Evolutionary conservation across 2,797 vertebrate species (phyloP).

Genomic region (Bradypus variegatus): DNA sequence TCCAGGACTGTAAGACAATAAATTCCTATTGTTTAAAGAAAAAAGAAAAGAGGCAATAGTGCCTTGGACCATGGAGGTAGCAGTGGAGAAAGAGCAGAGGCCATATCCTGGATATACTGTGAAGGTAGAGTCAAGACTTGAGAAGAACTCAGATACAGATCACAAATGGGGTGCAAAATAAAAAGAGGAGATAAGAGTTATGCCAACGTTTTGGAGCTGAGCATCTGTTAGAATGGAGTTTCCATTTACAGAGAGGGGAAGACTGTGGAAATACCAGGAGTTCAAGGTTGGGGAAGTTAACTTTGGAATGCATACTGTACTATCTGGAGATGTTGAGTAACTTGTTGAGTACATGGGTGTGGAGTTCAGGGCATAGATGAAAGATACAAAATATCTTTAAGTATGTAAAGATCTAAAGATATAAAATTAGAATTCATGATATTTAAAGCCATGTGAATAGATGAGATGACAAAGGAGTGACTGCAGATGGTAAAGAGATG

Average conservation of each 20-base stretch:
- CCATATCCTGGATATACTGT: not conserved
- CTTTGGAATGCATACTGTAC: accelerated
- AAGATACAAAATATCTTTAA: too few species aligned
- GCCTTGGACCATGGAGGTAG: not conserved
- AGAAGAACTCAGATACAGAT: not conserved
- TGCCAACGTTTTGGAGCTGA: not conserved
- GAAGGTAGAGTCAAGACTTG: not conserved
- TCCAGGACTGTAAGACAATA: too few species aligned
- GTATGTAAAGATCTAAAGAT: not conserved
- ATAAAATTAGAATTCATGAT: not conserved
- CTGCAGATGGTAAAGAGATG: not conserved
- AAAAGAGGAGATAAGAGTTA: not conserved
- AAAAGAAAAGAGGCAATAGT: too few species aligned
- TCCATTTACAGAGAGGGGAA: not conserved
- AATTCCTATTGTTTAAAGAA: too few species aligned
- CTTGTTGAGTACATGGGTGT: not conserved
- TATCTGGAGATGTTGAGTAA: accelerated
- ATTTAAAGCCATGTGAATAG: not conserved
- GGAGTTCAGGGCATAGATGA: too few species aligned
- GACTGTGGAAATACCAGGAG: not conserved
- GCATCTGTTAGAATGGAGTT: not conserved
- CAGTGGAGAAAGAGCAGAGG: not conserved
- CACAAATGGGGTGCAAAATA: not conserved
- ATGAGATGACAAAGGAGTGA: not conserved
- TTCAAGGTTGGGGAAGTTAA: too few species aligned